Evolutionary conservation across 2,888 invertebrate species (phyloP), one percentile per base, ranked within the genome.

Genomic region (Drosophila pseudotakahashii): DNA sequence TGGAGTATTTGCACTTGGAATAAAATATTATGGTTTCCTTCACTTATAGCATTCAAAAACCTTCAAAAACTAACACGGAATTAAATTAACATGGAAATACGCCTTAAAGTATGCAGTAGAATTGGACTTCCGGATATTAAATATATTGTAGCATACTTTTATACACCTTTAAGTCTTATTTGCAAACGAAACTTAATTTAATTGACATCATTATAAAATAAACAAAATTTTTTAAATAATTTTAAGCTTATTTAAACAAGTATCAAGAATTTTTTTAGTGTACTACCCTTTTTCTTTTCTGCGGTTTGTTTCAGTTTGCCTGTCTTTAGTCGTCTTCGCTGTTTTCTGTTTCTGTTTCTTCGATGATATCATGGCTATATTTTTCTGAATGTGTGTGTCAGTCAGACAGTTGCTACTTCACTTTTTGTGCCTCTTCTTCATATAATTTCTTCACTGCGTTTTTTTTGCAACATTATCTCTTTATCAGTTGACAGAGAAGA

Each of bases 401-500:
- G 77, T 67, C 86, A 76, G 83, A 73, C 70, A 58, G 70, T 69
- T 63, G 74, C 69, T 53, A 69, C 68, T 73, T 68, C 53, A 60
- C 68, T 66, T 48, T 75, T 48, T 37, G 16, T 11, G 44, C 51
- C 44, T 42, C 51, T 45, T 54, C 26, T 58, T 57, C 54, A 34
- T 53, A 45, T 67, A 36, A 42, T 54, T 50, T 70, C 47, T 70
- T 50, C 58, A 9, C 32, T 53, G 64, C 44, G 32, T 36, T 42
- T 53, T 51, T 51, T 51, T 57, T 62, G 67, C 63, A 60, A 70
- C 68, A 81, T 82, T 87, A 82, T 81, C 82, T 84, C 61, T 79
- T 82, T 82, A 82, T 87, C 88, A 84, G 79, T 84, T 75, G 85
- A 79, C 82, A 77, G 74, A 44, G 58, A 68, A 73, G 88, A 79